phyloP scores from a whole-genome alignment of 2,797 vertebrate species.

The Rhincodon typus region DNA sequence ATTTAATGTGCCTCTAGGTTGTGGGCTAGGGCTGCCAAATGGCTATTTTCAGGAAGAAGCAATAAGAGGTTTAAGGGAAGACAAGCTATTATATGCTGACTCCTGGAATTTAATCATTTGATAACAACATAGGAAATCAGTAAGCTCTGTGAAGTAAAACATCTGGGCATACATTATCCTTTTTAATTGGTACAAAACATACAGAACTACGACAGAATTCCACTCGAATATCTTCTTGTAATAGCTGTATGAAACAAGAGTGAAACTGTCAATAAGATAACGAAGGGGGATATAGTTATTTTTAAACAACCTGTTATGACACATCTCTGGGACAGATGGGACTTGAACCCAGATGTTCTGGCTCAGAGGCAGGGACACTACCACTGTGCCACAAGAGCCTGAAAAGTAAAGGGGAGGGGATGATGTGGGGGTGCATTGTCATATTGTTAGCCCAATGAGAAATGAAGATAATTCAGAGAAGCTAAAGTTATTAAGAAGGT shows the following conservation, averaged over 20 bases:
- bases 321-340: too few species aligned
- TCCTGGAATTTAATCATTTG: background rate
- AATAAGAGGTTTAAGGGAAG: background rate
- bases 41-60: background rate
- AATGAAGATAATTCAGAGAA: background rate
- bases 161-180: background rate
- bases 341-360: too few species aligned
- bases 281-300: background rate
- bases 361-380: too few species aligned
- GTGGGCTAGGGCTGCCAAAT: background rate
- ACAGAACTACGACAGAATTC: background rate
- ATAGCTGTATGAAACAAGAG: background rate
- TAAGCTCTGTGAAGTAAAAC: background rate
- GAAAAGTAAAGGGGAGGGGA: too few species aligned
- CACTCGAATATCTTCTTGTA: background rate
- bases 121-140: background rate
- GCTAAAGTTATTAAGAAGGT: background rate
- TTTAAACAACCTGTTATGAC: too few species aligned
- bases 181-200: background rate
- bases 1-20: background rate
- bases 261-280: background rate
- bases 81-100: background rate
- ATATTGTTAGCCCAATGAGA: background rate
- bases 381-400: too few species aligned
- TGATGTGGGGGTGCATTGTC: too few species aligned